These are phyloP conservation scores for Lathronympha strigana DNA, from an alignment of 2,888 invertebrate species.

Conservation along the genomic window DNA sequence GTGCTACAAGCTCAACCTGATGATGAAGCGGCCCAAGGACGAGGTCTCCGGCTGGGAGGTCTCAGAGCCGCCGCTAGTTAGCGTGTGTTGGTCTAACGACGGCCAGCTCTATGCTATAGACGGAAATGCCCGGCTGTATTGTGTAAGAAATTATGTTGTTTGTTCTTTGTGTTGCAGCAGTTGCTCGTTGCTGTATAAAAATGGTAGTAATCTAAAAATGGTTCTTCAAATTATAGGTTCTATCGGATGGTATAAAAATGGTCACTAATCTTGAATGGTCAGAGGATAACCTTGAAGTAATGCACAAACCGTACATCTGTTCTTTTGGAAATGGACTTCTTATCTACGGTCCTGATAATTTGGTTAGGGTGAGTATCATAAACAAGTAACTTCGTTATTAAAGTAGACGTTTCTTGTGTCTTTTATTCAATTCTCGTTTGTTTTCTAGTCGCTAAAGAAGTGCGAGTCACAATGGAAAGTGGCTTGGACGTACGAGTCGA, in stretches of 20 bases:
- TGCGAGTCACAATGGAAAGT: slow-evolving; percentile 66
- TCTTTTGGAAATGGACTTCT: slow-evolving; percentile 69
- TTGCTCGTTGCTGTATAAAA: too few relatives aligned
- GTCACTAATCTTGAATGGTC: slow-evolving; percentile 69
- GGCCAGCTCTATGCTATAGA: slow-evolving; percentile 74
- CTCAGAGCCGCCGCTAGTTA: slow-evolving; percentile 60
- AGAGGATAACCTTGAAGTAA: slow-evolving; percentile 53
- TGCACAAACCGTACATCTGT: slow-evolving; percentile 60
- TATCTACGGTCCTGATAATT: slow-evolving; percentile 70
- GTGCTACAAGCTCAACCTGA: slow-evolving; percentile 67
- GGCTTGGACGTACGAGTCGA: slow-evolving; percentile 56
- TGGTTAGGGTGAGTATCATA: slow-evolving; percentile 61
- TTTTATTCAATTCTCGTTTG: not conserved
- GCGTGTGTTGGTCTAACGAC: slow-evolving; percentile 69
- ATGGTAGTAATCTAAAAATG: not conserved
- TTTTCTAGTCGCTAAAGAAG: slow-evolving; percentile 66
- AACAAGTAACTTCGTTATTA: too few relatives aligned
- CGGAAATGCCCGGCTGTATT: slow-evolving; percentile 61
- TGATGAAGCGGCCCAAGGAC: slow-evolving; percentile 64
- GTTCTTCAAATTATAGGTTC: slow-evolving; percentile 55
- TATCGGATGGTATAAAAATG: slow-evolving; percentile 74
- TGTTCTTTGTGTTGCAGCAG: too few relatives aligned
- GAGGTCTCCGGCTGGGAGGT: slow-evolving; percentile 64
- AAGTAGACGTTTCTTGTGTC: too few relatives aligned
- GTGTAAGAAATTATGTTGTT: slow-evolving; percentile 56